A percentile compares a stretch with the other conserved stretches of the same genome.
phyloP scores from a whole-genome alignment of 2,797 vertebrate genomes.

The Tangara arthus region DNA sequence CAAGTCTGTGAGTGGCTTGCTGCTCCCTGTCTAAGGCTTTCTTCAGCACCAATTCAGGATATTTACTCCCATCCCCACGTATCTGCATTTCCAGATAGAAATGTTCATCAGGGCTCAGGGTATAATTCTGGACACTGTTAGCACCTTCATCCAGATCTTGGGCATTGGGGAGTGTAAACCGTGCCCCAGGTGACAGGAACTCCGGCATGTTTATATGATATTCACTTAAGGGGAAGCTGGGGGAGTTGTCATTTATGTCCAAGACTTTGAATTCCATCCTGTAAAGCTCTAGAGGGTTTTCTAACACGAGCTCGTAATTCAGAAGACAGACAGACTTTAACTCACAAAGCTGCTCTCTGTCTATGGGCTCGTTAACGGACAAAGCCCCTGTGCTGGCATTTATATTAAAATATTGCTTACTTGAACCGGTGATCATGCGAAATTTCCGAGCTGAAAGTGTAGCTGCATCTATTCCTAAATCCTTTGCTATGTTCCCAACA shows the following conservation, averaged over 20 bases:
- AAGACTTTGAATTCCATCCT: conserved; percentile 73
- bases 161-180: conserved; percentile 72
- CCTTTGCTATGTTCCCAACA: conserved; percentile 74
- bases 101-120: conserved; percentile 69
- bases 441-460: conserved; percentile 73
- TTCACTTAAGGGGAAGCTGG: conserved; percentile 67
- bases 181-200: conserved; percentile 70
- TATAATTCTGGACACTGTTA: conserved; percentile 73
- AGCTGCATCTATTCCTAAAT: conserved; percentile 73
- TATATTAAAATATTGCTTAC: conserved; percentile 77
- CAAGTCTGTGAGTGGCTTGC: conserved; percentile 65
- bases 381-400: conserved; percentile 75
- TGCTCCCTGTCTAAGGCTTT: conserved; percentile 80
- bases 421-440: conserved; percentile 71
- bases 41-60: conserved; percentile 77
- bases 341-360: conserved; percentile 76
- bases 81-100: conserved; percentile 71
- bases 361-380: conserved; percentile 71
- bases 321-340: conserved; percentile 68
- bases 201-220: conserved; percentile 76
- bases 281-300: conserved; percentile 78
- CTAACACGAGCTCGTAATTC: conserved; percentile 75
- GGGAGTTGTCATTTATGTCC: conserved; percentile 79
- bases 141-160: conserved; percentile 77
- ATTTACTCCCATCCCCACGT: conserved; percentile 69